Percentiles rank a stretch among this genome's conserved stretches.
Evolutionary conservation across 37 sponge, comb jelly and placozoan species (phyloP).

Genomic region (Tethya wilhelma): DNA sequence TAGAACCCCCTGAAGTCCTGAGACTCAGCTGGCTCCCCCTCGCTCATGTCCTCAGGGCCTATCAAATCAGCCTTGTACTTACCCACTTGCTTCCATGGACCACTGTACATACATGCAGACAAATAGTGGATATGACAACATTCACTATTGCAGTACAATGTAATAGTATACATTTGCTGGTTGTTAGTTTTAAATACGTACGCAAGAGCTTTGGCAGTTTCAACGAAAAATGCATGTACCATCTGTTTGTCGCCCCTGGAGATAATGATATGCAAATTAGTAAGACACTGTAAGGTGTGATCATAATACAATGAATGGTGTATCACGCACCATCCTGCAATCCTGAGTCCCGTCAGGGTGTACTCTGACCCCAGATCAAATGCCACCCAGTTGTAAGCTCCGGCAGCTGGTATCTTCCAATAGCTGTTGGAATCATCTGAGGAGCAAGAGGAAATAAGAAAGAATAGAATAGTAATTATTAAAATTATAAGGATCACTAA

Average conservation of each 20-base stretch:
- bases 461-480: neutral
- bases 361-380: constrained; percentile 79
- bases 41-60: constrained; percentile 60
- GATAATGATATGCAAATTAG: neutral
- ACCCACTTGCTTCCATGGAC: constrained; percentile 79
- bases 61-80: constrained; percentile 68
- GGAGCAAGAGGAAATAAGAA: neutral
- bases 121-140: constrained; percentile 2
- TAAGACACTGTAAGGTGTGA: neutral
- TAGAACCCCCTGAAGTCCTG: constrained; percentile 91
- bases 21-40: constrained; percentile 38
- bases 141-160: neutral
- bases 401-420: constrained; percentile 79
- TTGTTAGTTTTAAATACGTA: constrained; percentile 6
- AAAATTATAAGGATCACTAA: neutral
- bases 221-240: constrained; percentile 67
- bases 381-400: constrained; percentile 77
- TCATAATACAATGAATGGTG: neutral
- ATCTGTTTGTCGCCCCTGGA: constrained; percentile 71
- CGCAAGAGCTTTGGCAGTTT: constrained; percentile 65
- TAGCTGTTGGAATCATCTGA: constrained; percentile 63
- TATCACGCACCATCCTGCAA: constrained; percentile 74
- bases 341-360: constrained; percentile 81
- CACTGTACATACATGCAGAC: constrained; percentile 38
- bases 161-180: neutral